Evolutionary conservation across 2,113 vertebrate species (phyloP), one percentile per base, ranked within the genome.

Genomic region (Azemiops feae): DNA sequence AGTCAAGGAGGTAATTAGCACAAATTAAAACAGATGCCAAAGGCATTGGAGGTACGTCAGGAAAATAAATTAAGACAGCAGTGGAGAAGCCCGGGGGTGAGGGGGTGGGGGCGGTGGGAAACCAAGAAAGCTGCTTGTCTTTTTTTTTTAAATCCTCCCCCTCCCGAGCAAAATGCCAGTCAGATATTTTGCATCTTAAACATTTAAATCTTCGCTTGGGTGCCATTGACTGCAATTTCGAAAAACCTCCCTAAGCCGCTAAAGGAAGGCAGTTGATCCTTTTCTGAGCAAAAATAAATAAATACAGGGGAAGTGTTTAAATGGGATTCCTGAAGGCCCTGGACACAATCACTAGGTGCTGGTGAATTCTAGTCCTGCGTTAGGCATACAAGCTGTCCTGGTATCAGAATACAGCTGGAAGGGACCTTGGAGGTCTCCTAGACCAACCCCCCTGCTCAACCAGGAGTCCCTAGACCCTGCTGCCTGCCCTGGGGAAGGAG

Each of bases 171-270:
- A 58, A 87, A 5, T 45, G 11, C 27, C 85, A 12, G 54, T 34
- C 18, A 18, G 43, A 92, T 87, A 50, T 47, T 58, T 57, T 47
- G 55, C n/a, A 23, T 92, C 55, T 92, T 92, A 58, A 60, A 92
- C 43, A 87, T 60, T 87, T 92, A 55, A 92, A 92, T 45, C 91
- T 23, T 34, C 34, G 27, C 18, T 87, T 6, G 3, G 25, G 85
- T 12, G 43, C 54, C 69, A 52, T 52, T 64, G 91, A 92, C 55
- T 50, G 85, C 34, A 60, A 92, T 60, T 92, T 92, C 52, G 86
- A 60, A 87, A 87, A 87, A 52, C 87, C 85, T 92, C 87, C 85
- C 58, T 92, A 92, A 92, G 87, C 91, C 55, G 2, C 27, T n/a
- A 53, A 87, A 92, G 43, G 43, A 87, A 92, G 87, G 55, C 55